Base-by-base conservation (phyloP, 2,113 vertebrate species). In the Rostratula benghalensis region DNA sequence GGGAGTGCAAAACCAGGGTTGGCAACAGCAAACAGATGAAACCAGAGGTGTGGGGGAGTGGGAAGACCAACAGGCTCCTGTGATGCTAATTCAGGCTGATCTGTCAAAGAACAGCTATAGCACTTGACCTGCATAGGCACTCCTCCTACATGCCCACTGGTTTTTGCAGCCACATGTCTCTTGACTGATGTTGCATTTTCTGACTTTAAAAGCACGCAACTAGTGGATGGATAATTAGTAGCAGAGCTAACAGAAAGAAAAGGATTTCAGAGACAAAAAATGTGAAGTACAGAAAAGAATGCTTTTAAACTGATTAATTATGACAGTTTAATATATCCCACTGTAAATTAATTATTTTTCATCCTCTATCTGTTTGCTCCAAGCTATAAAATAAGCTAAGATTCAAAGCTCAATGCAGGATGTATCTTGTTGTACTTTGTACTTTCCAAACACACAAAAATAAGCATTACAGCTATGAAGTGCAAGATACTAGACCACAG, bases 31-130 rank as follows among this genome's bases (percentile, higher is more conserved):
- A 68, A 35, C 19, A 60, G 54, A 74, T 56, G 71, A 90, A 81
- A 65, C 39, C 3, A 1, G 33, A 83, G 75, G 41, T 69, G 70
- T 2, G 7, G 61, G 69, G 71, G 45, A 90, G 56, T 59, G 63
- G 76, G 54, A 94, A 80, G 43, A 93, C 50, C 54, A 53, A 53
- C 41, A 86, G 78, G 46, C 12, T 77, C 54, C 75, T 70, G 4
- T n/a, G 85, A 95, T 80, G 79, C 35, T 93, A 86, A 93, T 93
- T 93, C 87, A 94, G 70, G 81, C 37, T 63, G 46, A 91, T 95
- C 73, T 86, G 92, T 88, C n/a, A 56, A 85, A 91, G 68, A 86
- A 57, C 85, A 93, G 68, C 51, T 77, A 77, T 30, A 92, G 77
- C 69, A 67, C 46, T 84, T 82, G 91, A 93, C 91, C 86, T 87